Evolutionary conservation across 2,797 vertebrate species (phyloP).

Genomic region (Pagetopsis macropterus): DNA sequence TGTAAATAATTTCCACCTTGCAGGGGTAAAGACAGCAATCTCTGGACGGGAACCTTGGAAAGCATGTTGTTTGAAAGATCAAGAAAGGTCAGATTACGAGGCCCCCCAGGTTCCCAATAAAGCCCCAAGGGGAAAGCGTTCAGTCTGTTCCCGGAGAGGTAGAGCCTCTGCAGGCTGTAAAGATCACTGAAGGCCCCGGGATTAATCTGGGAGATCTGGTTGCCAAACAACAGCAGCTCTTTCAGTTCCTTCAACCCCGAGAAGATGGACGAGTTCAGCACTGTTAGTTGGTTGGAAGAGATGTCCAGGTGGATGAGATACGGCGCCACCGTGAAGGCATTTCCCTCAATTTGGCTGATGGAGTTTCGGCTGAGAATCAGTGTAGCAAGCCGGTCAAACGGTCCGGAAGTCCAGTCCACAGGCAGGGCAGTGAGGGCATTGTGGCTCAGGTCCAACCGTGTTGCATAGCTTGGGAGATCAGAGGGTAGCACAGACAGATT

Average conservation of each 20-base stretch:
- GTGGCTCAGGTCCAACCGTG: slow-evolving; percentile 90
- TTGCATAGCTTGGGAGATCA: slow-evolving; percentile 84
- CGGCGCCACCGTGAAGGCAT: slow-evolving; percentile 84
- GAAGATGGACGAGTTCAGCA: slow-evolving; percentile 83
- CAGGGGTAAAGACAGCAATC: slow-evolving; percentile 82
- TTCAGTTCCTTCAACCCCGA: slow-evolving; percentile 84
- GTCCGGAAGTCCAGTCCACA: slow-evolving; percentile 83
- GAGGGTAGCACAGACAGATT: slow-evolving; percentile 87
- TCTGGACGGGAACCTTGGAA: slow-evolving; percentile 83
- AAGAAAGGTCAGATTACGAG: slow-evolving; percentile 85
- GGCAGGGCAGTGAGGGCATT: slow-evolving; percentile 85
- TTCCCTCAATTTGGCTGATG: slow-evolving; percentile 81
- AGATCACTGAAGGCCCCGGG: slow-evolving; percentile 84
- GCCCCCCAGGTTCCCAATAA: slow-evolving; percentile 81
- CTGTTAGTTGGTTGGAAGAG: slow-evolving; percentile 88
- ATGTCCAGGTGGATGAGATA: slow-evolving; percentile 89
- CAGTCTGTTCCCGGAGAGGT: slow-evolving; percentile 88
- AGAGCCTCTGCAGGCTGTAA: slow-evolving; percentile 85
- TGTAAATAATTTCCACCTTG: slow-evolving; percentile 90
- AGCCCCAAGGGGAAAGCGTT: slow-evolving; percentile 85
- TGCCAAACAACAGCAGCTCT: slow-evolving; percentile 90
- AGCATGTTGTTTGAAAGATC: slow-evolving; percentile 90
- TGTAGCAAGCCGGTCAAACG: slow-evolving; percentile 82
- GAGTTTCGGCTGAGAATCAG: slow-evolving; percentile 88
- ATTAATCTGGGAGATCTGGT: slow-evolving; percentile 83